Evolutionary conservation across 2,797 vertebrate genomes (phyloP).

Genomic region (Alcedo atthis): DNA sequence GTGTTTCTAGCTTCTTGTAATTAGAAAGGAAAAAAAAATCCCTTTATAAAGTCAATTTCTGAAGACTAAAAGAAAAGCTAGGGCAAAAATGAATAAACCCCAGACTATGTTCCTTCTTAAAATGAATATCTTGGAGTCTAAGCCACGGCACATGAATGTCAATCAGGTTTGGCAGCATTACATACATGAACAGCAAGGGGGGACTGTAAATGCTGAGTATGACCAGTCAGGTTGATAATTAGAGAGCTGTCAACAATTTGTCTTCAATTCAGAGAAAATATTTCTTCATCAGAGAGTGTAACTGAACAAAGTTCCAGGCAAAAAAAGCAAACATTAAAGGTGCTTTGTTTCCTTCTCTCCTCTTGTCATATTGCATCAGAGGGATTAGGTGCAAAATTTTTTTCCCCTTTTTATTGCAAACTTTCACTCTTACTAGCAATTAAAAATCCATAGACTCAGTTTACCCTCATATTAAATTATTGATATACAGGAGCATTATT

Average conservation of each 20-base stretch:
- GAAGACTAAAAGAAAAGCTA: background rate
- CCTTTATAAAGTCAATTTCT: background rate
- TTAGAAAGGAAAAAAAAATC: background rate
- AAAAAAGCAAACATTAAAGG: background rate
- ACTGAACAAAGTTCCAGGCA: background rate
- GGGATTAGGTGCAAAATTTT: background rate
- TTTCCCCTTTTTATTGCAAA: background rate
- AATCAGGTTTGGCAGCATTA: background rate
- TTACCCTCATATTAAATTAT: background rate
- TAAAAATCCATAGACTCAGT: background rate
- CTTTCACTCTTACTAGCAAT: background rate
- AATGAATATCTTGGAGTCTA: background rate
- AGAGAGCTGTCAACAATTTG: background rate
- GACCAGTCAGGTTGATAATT: background rate
- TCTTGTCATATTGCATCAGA: background rate
- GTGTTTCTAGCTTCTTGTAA: background rate
- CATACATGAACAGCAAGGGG: background rate
- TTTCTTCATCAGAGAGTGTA: background rate
- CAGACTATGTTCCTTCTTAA: background rate
- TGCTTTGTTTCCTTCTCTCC: background rate
- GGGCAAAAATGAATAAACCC: background rate
- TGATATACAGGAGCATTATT: background rate
- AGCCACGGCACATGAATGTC: background rate
- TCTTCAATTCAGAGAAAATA: background rate
- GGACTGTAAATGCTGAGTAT: background rate